These are phyloP conservation scores for Aphyosemion australe DNA, from an alignment of 2,113 vertebrate species.

Conservation along the genomic window DNA sequence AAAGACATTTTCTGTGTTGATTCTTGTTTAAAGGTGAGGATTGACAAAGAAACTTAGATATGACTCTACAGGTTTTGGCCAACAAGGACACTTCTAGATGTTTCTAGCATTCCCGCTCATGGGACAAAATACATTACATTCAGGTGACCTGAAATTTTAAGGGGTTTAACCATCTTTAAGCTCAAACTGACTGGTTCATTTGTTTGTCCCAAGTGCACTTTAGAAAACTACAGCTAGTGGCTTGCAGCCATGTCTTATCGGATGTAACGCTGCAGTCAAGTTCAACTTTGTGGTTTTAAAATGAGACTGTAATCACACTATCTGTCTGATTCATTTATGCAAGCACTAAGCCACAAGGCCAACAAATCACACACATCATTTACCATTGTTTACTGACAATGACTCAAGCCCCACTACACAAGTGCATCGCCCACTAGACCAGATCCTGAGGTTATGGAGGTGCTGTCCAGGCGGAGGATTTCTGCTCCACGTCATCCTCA, in stretches of 20 bases:
- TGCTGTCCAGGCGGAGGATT: slow-evolving; percentile 18
- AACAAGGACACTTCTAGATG: no score
- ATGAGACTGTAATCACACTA: slow-evolving; percentile 13
- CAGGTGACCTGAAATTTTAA: neutral
- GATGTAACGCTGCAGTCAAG: neutral
- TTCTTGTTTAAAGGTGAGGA: no score
- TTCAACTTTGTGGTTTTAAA: slow-evolving; percentile 7
- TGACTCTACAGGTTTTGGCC: no score
- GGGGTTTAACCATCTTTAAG: no score
- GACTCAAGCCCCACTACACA: slow-evolving; percentile 41
- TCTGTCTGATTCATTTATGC: slow-evolving; percentile 45
- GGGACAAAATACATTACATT: neutral
- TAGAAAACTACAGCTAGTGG: no score
- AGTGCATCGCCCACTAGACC: slow-evolving; percentile 42
- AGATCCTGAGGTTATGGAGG: slow-evolving; percentile 31
- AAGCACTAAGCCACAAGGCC: slow-evolving; percentile 46
- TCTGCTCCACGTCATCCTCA: slow-evolving; percentile 54
- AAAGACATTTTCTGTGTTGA: no score
- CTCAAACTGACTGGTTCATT: no score
- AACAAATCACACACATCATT: slow-evolving; percentile 62
- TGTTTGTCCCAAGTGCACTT: no score
- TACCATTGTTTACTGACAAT: slow-evolving; percentile 29
- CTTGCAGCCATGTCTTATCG: slow-evolving; percentile 9
- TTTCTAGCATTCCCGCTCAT: no score
- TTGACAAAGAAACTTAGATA: no score